Base-by-base conservation (phyloP, 2,113 vertebrate genomes). In the Jaculus jaculus region DNA sequence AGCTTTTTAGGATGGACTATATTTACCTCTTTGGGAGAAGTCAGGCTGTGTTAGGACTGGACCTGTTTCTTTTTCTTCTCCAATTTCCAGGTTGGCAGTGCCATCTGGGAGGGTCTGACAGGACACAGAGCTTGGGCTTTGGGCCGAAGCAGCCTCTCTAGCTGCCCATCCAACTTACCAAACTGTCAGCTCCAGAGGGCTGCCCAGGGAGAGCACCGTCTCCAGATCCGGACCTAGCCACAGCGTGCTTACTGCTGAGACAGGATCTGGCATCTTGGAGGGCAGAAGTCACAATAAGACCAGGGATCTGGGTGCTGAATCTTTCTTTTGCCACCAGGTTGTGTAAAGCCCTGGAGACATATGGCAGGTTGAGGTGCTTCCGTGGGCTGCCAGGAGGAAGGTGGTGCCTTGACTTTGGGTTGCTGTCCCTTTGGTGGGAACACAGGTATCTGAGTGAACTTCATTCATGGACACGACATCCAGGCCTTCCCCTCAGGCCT, bases 51-150 rank as follows among this genome's bases (percentile, higher is more conserved):
- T 34, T 74, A 23, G 12, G 39, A 5, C 34, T 74, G 51, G 34
- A 60, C 5, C 37, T 26, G 4, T 30, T 4, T 28, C 58, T 37
- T 7, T 68, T 11, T 73, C 60, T 58, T 17, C 20, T 17, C 17
- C 3, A 23, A 0, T 26, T 68, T 47, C 87, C 28, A 24, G 58
- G 18, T 60, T 32, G 72, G 18, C 39, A 24, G 60, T 71, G 72
- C 34, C 0, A 0, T 0, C 18, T 23, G 39, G 32, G 5, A 66
- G 47, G 32, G 2, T n/a, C 39, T 2, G 4, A 3, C 24, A 68
- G 37, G 65, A 1, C 7, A 26, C 24, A 4, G 47, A 68, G 71
- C 81, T 9, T 26, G 21, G 37, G 13, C n/a, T 60, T 18, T 47
- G 5, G 3, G 17, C 23, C 34, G 73, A 93, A 69, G 4, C 1